Percentiles rank a stretch among this genome's conserved stretches.
phyloP scores from a whole-genome alignment of 2,888 invertebrate species.

The Calliscelio sp. region DNA sequence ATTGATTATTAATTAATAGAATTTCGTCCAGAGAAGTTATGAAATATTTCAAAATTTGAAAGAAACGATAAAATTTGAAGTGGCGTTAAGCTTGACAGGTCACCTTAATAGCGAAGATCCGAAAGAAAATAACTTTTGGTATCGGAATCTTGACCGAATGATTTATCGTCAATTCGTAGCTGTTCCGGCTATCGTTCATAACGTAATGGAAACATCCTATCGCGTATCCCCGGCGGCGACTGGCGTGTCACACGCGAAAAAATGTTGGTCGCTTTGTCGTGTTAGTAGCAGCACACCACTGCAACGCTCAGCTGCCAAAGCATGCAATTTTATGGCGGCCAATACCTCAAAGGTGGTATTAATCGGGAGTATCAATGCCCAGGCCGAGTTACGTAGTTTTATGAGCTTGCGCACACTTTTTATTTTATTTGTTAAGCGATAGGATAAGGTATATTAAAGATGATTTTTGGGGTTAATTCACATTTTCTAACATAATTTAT shows the following conservation, averaged over 20 bases:
- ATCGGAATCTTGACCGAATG: slow-evolving; percentile 16
- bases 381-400: slow-evolving; percentile 68
- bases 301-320: slow-evolving; percentile 83
- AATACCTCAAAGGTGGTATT: slow-evolving; percentile 41
- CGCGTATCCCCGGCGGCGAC: slow-evolving; percentile 27
- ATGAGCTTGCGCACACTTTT: slow-evolving; percentile 61
- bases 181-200: slow-evolving; percentile 17
- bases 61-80: not conserved
- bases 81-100: not conserved
- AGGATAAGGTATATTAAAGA: slow-evolving; percentile 13
- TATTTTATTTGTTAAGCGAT: slow-evolving; percentile 60
- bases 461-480: not conserved
- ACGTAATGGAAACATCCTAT: slow-evolving; percentile 27
- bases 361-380: slow-evolving; percentile 64
- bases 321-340: slow-evolving; percentile 80
- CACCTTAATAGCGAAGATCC: not conserved
- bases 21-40: too few relatives aligned
- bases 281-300: slow-evolving; percentile 84
- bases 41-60: not conserved
- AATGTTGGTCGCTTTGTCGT: slow-evolving; percentile 57
- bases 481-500: not conserved
- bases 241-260: slow-evolving; percentile 43
- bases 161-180: slow-evolving; percentile 17
- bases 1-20: too few relatives aligned
- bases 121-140: not conserved